Evolutionary conservation across 2,888 invertebrate genomes (phyloP), one percentile per base, ranked within the genome.

Genomic region (Nowickia ferox): DNA sequence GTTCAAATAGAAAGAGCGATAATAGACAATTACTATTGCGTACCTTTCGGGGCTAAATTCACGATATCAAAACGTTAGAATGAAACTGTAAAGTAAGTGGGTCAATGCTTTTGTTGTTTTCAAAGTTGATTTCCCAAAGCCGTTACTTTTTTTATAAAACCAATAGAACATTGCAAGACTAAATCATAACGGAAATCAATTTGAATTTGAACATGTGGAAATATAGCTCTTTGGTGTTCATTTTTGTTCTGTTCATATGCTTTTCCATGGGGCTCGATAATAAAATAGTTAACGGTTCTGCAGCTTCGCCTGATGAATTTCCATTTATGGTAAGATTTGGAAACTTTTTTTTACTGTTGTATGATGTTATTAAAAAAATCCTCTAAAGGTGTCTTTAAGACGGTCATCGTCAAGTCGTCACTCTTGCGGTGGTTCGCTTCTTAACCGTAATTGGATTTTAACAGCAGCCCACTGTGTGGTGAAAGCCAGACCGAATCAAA

Each of bases 381-480:
- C 10, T 44, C 4, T 1, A 30, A 84, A 91, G 91, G 88, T 90
- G 0, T 92, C 92, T 0, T 84, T 92, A 44, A 89, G 92, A 1
- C 89, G 89, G 4, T 80, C 89, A 10, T 88, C 87, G 2, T 85
- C 85, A 19, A 91, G 92, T 8, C 89, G 88, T 17, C 93, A 92
- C 65, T 88, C 88, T 1, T 92, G 92, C 71, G 92, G 93, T 9
- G 91, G 87, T 10, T 90, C 92, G 0, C 86, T 92, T 44, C 65
- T 92, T 1, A 92, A 91, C 76, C 88, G 89, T 2, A 77, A 87
- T 61, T 93, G 92, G 92, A 87, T 89, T 4, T 84, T 93, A 13
- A 93, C 92, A 1, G 92, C 92, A 10, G 92, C 90, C 0, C 93
- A 93, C 75, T 93, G 92, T 87, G 92, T 92, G 6, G 84, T 84